Percentiles rank a stretch among this genome's conserved stretches.
phyloP scores from a whole-genome alignment of 1,140 invertebrate genomes.

The Caenorhabditis brenneri region DNA sequence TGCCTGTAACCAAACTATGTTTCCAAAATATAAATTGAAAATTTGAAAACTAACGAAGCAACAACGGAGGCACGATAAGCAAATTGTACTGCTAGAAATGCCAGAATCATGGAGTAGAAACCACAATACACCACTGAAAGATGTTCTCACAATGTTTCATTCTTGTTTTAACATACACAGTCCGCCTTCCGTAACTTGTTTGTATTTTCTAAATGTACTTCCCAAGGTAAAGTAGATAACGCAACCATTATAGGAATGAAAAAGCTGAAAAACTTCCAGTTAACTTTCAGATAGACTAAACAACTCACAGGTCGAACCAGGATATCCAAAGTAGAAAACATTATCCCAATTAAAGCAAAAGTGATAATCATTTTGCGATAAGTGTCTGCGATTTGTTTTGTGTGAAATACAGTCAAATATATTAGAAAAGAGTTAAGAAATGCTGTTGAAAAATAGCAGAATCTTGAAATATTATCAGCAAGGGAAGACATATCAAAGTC shows the following conservation, averaged over 20 bases:
- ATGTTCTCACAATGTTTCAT: neutral
- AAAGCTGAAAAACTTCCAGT: neutral
- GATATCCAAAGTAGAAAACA: neutral
- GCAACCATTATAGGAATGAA: neutral
- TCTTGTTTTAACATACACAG: neutral
- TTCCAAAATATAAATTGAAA: too few relatives aligned
- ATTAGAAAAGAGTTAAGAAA: neutral
- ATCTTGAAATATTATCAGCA: neutral
- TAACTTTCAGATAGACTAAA: neutral
- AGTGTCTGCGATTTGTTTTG: neutral
- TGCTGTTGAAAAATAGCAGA: neutral
- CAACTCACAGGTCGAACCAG: neutral
- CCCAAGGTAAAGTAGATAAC: neutral
- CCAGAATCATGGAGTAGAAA: neutral
- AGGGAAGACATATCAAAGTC: neutral
- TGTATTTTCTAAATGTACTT: neutral
- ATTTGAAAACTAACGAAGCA: too few relatives aligned
- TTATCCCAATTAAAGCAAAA: neutral
- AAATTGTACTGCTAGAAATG: neutral
- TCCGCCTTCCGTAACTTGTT: neutral
- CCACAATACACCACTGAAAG: neutral
- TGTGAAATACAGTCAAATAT: neutral
- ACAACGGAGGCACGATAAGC: too few relatives aligned
- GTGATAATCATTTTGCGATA: neutral
- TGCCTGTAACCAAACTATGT: too few relatives aligned